A percentile compares a stretch with the other conserved stretches of the same genome.
Evolutionary conservation across 2,113 vertebrate genomes (phyloP).

Genomic region (Apeltes quadracus): DNA sequence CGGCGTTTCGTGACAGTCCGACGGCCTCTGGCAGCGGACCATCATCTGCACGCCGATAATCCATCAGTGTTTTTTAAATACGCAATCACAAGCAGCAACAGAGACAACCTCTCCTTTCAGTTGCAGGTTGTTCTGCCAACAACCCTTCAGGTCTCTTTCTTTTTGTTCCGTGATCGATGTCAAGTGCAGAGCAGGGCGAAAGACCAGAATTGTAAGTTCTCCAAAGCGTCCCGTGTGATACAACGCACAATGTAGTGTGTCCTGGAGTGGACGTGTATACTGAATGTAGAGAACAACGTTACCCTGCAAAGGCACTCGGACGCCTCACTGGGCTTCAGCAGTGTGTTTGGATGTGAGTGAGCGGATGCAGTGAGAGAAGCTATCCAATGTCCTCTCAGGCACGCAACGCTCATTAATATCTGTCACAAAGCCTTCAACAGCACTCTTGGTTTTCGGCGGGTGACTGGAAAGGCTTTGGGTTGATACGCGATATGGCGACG

Average conservation of each 20-base stretch:
- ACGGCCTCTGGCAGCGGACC: constrained; percentile 59
- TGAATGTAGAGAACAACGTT: constrained; percentile 13
- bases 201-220: constrained; percentile 16
- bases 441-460: constrained; percentile 22
- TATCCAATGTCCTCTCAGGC: constrained; percentile 63
- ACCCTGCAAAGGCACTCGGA: constrained; percentile 31
- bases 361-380: constrained; percentile 45
- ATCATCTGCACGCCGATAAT: constrained; percentile 69
- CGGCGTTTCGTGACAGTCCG: constrained; percentile 48
- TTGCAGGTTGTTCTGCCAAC: constrained; percentile 22
- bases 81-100: constrained; percentile 39
- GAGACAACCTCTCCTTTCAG: not conserved
- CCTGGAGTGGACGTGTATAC: not conserved
- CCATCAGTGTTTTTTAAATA: constrained; percentile 48
- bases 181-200: not conserved
- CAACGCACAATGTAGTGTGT: not conserved
- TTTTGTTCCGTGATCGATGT: constrained; percentile 7
- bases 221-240: not conserved
- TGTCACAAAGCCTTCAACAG: constrained; percentile 43
- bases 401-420: constrained; percentile 47
- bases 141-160: constrained; percentile 11
- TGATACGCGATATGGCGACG: constrained; percentile 32
- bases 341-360: constrained; percentile 25
- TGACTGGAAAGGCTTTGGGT: constrained; percentile 21
- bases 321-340: constrained; percentile 30